These are phyloP conservation scores for Agrotis exclamationis DNA, from an alignment of 2,888 invertebrate species.

Conservation along the genomic window DNA sequence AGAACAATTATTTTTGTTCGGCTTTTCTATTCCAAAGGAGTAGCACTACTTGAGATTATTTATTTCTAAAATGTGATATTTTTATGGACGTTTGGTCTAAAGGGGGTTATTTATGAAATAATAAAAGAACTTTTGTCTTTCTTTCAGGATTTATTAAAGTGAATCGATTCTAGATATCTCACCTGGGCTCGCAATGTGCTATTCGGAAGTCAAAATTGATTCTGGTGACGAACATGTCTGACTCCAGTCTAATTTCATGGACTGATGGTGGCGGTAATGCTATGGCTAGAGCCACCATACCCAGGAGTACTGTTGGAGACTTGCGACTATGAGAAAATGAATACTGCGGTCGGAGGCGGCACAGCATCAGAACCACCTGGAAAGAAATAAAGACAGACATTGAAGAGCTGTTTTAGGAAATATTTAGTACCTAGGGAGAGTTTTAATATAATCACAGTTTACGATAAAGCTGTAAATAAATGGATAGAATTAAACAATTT, in stretches of 20 bases:
- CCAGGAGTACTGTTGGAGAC: constrained; percentile 96
- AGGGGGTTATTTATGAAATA: neutral
- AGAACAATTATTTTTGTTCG: no score
- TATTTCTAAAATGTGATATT: neutral
- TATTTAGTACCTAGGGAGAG: neutral
- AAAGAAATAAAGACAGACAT: constrained; percentile 74
- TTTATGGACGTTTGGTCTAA: neutral
- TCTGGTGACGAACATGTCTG: constrained; percentile 99
- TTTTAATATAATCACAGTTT: neutral
- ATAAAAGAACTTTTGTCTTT: no score
- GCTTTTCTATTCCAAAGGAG: no score
- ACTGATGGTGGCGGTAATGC: constrained; percentile 99
- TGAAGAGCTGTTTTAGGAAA: constrained; percentile 30
- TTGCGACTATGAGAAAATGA: constrained; percentile 97
- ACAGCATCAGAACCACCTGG: constrained; percentile 98
- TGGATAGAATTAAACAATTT: neutral
- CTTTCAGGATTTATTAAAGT: neutral
- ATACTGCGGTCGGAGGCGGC: constrained; percentile 97
- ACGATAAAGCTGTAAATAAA: neutral
- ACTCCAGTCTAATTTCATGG: constrained; percentile 98
- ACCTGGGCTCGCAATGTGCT: constrained; percentile 99
- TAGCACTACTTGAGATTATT: no score
- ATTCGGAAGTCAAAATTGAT: constrained; percentile 99
- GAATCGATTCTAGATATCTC: neutral
- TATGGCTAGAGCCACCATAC: constrained; percentile 98